phyloP scores from a whole-genome alignment of 2,888 invertebrate genomes.

The Dexiosoma caninum region DNA sequence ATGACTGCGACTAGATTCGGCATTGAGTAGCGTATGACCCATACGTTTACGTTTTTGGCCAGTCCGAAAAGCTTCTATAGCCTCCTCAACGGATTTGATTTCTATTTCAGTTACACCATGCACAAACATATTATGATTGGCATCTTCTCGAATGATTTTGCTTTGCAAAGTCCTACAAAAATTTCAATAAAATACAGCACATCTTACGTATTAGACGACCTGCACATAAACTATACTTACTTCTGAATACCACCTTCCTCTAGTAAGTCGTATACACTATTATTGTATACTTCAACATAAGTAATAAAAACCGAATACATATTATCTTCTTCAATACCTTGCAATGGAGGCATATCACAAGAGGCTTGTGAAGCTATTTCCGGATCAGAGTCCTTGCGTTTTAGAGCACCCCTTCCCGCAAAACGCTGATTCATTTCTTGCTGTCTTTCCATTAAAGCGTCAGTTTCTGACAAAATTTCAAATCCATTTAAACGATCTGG shows the following conservation, averaged over 20 bases:
- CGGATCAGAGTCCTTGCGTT: slow-evolving; percentile 81
- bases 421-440: slow-evolving; percentile 77
- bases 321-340: slow-evolving; percentile 87
- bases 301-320: slow-evolving; percentile 94
- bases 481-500: slow-evolving; percentile 96
- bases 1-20: slow-evolving; percentile 97
- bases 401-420: slow-evolving; percentile 69
- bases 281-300: slow-evolving; percentile 98
- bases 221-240: slow-evolving; percentile 73
- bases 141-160: slow-evolving; percentile 93
- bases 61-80: slow-evolving; percentile 91
- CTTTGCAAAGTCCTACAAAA: slow-evolving; percentile 85
- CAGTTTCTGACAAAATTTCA: slow-evolving; percentile 91
- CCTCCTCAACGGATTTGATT: slow-evolving; percentile 95
- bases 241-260: slow-evolving; percentile 86
- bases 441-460: slow-evolving; percentile 89
- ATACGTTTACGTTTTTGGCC: slow-evolving; percentile 94
- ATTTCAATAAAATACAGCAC: not conserved
- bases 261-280: slow-evolving; percentile 95
- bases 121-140: slow-evolving; percentile 93
- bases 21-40: slow-evolving; percentile 94
- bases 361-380: slow-evolving; percentile 81
- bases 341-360: slow-evolving; percentile 80
- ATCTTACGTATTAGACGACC: no score
- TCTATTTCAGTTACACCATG: slow-evolving; percentile 95